Evolutionary conservation across 2,113 vertebrate genomes (phyloP).

Genomic region (Serinus canaria): DNA sequence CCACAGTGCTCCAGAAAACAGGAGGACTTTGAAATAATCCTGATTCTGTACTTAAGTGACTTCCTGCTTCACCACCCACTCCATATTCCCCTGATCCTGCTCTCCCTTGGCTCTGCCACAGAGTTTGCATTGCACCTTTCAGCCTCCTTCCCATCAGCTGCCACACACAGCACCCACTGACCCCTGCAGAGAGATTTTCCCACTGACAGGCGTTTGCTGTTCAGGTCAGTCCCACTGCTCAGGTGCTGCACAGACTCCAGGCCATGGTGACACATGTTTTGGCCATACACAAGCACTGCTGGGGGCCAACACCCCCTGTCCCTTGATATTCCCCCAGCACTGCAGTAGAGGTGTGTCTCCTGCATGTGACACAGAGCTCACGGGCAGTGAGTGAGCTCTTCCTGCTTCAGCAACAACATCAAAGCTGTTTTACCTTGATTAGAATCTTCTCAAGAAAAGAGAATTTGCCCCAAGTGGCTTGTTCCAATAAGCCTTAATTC

Average conservation of each 20-base stretch:
- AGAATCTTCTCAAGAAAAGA: not conserved
- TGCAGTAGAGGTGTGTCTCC: not conserved
- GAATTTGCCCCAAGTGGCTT: not conserved
- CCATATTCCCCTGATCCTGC: not conserved
- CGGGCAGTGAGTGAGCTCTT: not conserved
- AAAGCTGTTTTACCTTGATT: not conserved
- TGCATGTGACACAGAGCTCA: not conserved
- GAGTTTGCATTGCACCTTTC: not conserved
- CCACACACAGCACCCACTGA: not conserved
- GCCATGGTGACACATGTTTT: not conserved
- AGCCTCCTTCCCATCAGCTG: not conserved
- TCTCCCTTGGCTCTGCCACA: not conserved
- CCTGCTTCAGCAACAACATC: not conserved
- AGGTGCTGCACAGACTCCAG: not conserved
- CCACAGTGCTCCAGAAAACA: not conserved
- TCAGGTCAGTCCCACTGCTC: not conserved
- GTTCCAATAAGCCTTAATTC: not conserved
- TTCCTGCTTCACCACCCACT: not conserved
- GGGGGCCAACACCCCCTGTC: not conserved
- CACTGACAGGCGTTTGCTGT: not conserved
- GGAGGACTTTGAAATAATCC: not conserved
- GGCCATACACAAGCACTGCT: not conserved
- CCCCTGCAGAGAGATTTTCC: not conserved
- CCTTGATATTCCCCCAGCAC: not conserved
- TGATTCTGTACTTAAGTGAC: not conserved